Conservation (phyloP, 2,113 vertebrate species). For the Mionectes macconnelli region DNA sequence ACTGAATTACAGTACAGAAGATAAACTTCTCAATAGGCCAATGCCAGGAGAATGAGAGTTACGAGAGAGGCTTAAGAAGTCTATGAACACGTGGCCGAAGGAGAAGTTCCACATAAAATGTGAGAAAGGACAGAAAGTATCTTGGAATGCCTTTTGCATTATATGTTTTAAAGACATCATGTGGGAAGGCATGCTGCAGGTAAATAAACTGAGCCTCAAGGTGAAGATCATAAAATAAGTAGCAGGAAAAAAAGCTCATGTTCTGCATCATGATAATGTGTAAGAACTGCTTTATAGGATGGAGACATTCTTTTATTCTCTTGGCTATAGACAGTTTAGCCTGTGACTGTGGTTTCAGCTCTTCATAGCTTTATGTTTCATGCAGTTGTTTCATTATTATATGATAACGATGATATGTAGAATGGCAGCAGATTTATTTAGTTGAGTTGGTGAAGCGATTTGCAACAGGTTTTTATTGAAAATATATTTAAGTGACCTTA, state of each 20-base stretch:
- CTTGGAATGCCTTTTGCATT: not conserved
- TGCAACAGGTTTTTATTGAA: not conserved
- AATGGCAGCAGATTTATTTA: not conserved
- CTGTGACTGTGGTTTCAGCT: not conserved
- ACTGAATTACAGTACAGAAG: not conserved
- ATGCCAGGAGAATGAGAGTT: not conserved
- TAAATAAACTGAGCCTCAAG: not conserved
- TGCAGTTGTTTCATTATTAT: not conserved
- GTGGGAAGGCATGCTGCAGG: not conserved
- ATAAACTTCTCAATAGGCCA: not conserved
- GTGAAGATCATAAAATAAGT: not conserved
- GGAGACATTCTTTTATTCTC: not conserved
- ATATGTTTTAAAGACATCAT: not conserved
- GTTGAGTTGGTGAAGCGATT: not conserved
- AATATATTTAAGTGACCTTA: not conserved
- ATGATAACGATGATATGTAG: not conserved
- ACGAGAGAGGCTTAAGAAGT: not conserved
- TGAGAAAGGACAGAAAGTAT: not conserved
- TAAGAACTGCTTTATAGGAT: not conserved
- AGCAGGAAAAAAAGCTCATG: not conserved
- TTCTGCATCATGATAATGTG: not conserved
- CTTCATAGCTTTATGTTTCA: not conserved
- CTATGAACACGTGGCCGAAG: not conserved
- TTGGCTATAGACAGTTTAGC: not conserved
- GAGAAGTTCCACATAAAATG: not conserved